Percentiles rank a stretch among this genome's conserved stretches.
These are phyloP conservation scores for Sycobia sp. DNA, from an alignment of 1,140 invertebrate genomes.

Conservation along the genomic window DNA sequence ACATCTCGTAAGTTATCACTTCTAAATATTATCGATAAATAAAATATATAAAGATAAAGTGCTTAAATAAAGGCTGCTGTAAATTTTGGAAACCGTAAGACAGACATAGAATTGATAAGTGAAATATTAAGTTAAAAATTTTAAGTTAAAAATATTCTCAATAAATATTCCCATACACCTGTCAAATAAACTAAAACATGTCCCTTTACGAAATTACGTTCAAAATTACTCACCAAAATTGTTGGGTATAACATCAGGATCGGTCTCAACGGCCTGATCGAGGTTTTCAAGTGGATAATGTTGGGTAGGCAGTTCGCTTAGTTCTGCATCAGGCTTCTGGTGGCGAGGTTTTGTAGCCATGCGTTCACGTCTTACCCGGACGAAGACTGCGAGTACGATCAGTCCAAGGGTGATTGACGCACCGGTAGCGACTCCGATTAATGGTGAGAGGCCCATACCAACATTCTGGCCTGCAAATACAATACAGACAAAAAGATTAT, in stretches of 20 bases:
- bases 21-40: too few relatives aligned
- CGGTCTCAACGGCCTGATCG: slow-evolving; percentile 66
- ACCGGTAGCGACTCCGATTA: slow-evolving; percentile 64
- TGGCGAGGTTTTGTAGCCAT: slow-evolving; percentile 25
- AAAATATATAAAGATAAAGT: too few relatives aligned
- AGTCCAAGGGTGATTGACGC: slow-evolving; percentile 62
- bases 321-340: slow-evolving; percentile 56
- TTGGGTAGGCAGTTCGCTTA: slow-evolving; percentile 57
- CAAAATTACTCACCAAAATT: slow-evolving; percentile 67
- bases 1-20: too few relatives aligned
- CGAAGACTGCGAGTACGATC: slow-evolving; percentile 61
- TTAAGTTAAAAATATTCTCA: too few relatives aligned
- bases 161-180: too few relatives aligned
- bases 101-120: too few relatives aligned
- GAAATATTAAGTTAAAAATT: too few relatives aligned
- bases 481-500: too few relatives aligned
- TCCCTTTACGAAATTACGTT: too few relatives aligned
- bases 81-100: too few relatives aligned
- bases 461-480: slow-evolving; percentile 62
- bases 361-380: slow-evolving; percentile 58
- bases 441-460: slow-evolving; percentile 62
- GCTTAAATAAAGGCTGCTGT: too few relatives aligned
- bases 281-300: slow-evolving; percentile 57
- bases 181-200: too few relatives aligned
- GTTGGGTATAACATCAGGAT: slow-evolving; percentile 76